Base-by-base conservation (phyloP, 2,113 vertebrate species). In the Felis chaus region DNA sequence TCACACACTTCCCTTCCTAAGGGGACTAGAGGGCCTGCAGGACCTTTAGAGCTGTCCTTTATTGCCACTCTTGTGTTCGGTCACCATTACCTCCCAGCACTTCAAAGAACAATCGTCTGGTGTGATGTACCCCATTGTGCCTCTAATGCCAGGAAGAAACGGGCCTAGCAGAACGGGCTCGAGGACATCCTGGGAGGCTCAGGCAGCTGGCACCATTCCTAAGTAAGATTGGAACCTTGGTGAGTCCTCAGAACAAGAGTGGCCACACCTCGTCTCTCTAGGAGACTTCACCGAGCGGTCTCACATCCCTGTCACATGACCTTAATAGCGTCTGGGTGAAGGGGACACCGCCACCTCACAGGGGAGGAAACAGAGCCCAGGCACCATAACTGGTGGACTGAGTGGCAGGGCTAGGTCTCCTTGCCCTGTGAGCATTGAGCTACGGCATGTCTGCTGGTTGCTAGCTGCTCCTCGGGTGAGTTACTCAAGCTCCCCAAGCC, bases 1-100 rank as follows among this genome's bases (percentile, higher is more conserved):
- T 94, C 33, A 7, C 27, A 84, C 14, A 69, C 29, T 95, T 25
- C 14, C 33, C 91, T 97, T 94, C 76, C 65, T 95, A 36, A 86
- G 29, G 55, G 57, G 68, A 73, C 45, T 4, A 8, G 29, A 95
- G 71, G 41, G 94, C 45, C 78, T 41, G 45, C 50, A 63, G 53
- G 73, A 8, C 78, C 86, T 9, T 81, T 41, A 61, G 8, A 14
- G 9, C 74, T 25, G 23, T 50, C 57, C 57, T 90, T 87, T 39
- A 48, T 10, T 6, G 33, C 50, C 3, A 9, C 29, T 8, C n/a
- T 68, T 61, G 27, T 8, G 41, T 63, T 66, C 13, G 0, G 31
- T 36, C 66, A 25, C 71, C 45, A 29, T 80, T 65, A 89, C 25
- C 39, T 21, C 15, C 33, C 7, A 31, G 78, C 7, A 1, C 82